Conservation (phyloP, 2,113 vertebrate species). For the Gallinago jamesoni region DNA sequence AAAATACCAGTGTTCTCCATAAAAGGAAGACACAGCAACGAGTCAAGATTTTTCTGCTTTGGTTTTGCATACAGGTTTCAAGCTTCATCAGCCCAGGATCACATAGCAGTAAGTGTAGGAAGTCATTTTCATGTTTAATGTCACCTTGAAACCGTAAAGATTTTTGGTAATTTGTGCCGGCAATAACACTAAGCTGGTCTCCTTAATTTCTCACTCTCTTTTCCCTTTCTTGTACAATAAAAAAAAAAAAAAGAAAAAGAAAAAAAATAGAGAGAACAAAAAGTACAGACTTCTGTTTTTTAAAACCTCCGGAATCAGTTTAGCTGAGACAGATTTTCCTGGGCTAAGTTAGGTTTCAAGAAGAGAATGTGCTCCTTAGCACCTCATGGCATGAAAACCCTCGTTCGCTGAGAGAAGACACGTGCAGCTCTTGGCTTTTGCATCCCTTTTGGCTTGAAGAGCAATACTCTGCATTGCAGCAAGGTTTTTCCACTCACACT, state of each 20-base stretch:
- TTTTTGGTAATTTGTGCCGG: background rate
- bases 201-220: background rate
- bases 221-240: background rate
- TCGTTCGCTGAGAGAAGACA: background rate
- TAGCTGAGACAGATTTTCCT: background rate
- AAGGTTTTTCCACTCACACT: background rate
- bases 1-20: background rate
- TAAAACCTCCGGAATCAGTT: background rate
- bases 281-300: background rate
- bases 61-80: constrained; percentile 32
- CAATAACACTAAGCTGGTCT: background rate
- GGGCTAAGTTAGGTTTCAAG: background rate
- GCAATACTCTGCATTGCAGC: background rate
- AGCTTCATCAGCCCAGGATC: constrained; percentile 11
- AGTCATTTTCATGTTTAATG: background rate
- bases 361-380: background rate
- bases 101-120: background rate
- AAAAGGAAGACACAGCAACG: background rate
- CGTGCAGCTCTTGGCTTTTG: background rate
- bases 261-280: background rate
- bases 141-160: background rate
- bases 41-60: background rate
- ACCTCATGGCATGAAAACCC: background rate
- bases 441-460: background rate
- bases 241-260: no score